These are phyloP conservation scores for Chrysocyon brachyurus DNA, from an alignment of 2,797 vertebrate genomes.

Conservation along the genomic window DNA sequence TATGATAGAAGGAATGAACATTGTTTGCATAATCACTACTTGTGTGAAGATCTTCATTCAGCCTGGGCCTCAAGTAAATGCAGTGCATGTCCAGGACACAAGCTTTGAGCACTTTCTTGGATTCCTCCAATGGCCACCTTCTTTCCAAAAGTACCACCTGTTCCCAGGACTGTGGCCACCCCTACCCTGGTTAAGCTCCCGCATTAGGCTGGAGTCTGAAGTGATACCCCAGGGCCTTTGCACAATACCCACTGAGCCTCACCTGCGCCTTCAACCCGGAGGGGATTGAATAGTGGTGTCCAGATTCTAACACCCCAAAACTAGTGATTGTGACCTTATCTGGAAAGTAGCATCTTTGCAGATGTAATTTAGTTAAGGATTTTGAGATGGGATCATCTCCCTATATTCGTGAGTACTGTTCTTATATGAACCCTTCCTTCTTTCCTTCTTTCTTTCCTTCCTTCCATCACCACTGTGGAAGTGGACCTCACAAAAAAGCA, in stretches of 20 bases:
- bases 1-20: background rate
- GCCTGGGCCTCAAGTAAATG: background rate
- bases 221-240: too few relatives aligned
- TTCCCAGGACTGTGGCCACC: background rate
- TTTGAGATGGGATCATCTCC: background rate
- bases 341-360: background rate
- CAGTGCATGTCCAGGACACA: background rate
- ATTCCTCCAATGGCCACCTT: background rate
- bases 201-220: background rate
- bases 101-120: background rate
- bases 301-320: background rate
- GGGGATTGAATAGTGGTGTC: background rate
- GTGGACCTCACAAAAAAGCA: background rate
- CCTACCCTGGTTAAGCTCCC: background rate
- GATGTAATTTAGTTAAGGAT: background rate
- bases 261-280: background rate
- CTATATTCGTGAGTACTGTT: background rate
- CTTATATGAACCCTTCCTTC: background rate
- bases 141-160: background rate
- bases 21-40: background rate
- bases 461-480: background rate
- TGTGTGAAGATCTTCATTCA: background rate
- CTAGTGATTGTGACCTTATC: background rate
- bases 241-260: rapidly evolving
- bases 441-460: background rate